phyloP scores from a whole-genome alignment of 2,113 vertebrate species.

The Arizona elegans region DNA sequence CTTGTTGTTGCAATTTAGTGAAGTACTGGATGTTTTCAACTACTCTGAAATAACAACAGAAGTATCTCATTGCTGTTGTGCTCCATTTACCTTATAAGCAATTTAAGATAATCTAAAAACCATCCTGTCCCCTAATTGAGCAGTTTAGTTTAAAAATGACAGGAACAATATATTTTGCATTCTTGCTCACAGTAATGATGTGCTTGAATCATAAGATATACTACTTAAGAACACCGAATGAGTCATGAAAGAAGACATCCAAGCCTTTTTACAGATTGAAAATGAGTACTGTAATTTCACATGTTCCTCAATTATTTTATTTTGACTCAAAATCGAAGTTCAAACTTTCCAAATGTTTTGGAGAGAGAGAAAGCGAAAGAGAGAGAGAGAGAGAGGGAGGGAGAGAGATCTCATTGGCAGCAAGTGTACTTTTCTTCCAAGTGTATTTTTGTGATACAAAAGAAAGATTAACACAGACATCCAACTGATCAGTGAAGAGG shows the following conservation, averaged over 20 bases:
- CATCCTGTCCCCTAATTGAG: conserved; percentile 26
- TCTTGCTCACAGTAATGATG: background rate
- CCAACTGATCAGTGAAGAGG: background rate
- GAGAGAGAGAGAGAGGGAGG: too few relatives aligned
- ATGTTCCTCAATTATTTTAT: background rate
- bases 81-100: conserved; percentile 14
- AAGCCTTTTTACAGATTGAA: background rate
- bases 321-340: background rate
- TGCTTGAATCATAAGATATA: background rate
- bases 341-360: background rate
- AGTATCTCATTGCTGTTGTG: background rate
- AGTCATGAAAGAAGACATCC: conserved; percentile 11
- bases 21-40: conserved; percentile 26
- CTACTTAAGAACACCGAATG: background rate
- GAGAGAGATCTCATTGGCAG: background rate
- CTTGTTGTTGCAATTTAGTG: conserved; percentile 21
- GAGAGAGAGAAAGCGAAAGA: background rate
- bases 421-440: background rate
- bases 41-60: conserved; percentile 20
- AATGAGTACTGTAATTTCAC: background rate
- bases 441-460: background rate
- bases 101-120: conserved; percentile 24
- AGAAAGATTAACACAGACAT: background rate
- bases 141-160: conserved; percentile 19
- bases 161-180: conserved; percentile 6